phyloP scores from a whole-genome alignment of 2,797 vertebrate genomes.

The Spinus olivaceus region DNA sequence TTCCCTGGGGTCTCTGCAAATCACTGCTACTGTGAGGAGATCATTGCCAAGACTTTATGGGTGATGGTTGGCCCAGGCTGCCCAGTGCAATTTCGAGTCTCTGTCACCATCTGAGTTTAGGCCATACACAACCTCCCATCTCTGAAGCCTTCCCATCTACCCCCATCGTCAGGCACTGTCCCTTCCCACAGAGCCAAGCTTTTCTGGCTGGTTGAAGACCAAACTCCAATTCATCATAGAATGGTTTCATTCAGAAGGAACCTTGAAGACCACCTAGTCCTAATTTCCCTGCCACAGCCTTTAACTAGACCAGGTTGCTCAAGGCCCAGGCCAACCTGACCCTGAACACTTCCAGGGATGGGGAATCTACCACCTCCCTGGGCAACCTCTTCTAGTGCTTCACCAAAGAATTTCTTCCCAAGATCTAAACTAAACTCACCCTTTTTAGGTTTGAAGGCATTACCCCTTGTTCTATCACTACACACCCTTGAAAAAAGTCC shows the following conservation, averaged over 20 bases:
- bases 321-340: neutral
- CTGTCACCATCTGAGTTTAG: neutral
- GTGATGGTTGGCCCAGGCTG: neutral
- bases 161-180: fast-evolving
- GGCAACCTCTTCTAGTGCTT: neutral
- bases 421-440: neutral
- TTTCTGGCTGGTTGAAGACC: neutral
- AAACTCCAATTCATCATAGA: neutral
- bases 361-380: neutral
- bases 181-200: neutral
- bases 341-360: neutral
- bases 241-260: neutral
- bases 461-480: neutral
- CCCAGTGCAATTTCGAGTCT: neutral
- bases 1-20: neutral
- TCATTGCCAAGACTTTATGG: fast-evolving
- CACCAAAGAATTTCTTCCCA: neutral
- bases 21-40: neutral
- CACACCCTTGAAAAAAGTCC: neutral
- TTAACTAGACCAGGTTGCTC: neutral
- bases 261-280: neutral
- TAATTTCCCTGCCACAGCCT: neutral
- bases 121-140: fast-evolving
- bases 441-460: neutral
- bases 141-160: neutral